phyloP scores from a whole-genome alignment of 2,888 invertebrate genomes.

The Tenthredo distinguenda region DNA sequence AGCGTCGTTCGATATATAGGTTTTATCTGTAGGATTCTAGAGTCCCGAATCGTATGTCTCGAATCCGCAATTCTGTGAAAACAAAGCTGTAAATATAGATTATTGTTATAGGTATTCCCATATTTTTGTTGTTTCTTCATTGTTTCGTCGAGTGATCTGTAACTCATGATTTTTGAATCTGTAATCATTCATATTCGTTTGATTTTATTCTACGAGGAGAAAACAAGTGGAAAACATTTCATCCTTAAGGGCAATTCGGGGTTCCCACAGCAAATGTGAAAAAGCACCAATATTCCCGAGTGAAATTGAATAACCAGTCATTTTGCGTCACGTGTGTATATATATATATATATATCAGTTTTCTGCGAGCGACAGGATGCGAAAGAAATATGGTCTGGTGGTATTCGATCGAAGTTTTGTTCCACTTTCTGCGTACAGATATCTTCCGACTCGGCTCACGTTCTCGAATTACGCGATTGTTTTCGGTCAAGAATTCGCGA shows the following conservation, averaged over 20 bases:
- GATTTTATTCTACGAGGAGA: not conserved
- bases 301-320: slow-evolving; percentile 14
- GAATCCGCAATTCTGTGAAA: not conserved
- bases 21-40: slow-evolving; percentile 22
- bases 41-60: not conserved
- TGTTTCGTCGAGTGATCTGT: not conserved
- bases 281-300: not conserved
- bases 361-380: not conserved
- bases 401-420: slow-evolving; percentile 23
- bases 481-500: slow-evolving; percentile 39
- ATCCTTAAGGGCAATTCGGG: not conserved
- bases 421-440: slow-evolving; percentile 8
- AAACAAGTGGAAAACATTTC: not conserved
- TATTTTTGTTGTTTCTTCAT: not conserved
- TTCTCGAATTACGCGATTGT: slow-evolving; percentile 38
- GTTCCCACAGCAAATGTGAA: not conserved
- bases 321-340: not conserved
- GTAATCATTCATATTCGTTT: not conserved
- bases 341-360: not conserved
- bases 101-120: not conserved
- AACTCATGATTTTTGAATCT: not conserved
- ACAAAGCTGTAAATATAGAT: slow-evolving; percentile 41
- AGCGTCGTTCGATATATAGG: not conserved
- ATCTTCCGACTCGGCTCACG: slow-evolving; percentile 32
- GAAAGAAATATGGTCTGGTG: slow-evolving; percentile 9